These are phyloP conservation scores for Cololabis saira DNA, from an alignment of 2,113 vertebrate genomes.

Conservation along the genomic window DNA sequence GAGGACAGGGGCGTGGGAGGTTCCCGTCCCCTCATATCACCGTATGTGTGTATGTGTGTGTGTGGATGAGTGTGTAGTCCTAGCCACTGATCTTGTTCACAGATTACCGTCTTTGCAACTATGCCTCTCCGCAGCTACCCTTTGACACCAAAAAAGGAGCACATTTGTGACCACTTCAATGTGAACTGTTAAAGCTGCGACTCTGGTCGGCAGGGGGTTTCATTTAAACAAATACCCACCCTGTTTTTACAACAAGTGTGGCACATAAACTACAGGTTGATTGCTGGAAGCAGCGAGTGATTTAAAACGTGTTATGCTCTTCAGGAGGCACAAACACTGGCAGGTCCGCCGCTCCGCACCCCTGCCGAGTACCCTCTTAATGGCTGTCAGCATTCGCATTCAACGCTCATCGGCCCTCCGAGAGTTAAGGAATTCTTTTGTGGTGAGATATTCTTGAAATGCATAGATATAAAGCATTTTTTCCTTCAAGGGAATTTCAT, in stretches of 20 bases:
- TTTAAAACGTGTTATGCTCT: conserved; percentile 9
- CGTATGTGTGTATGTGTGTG: conserved; percentile 26
- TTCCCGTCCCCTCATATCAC: conserved; percentile 41
- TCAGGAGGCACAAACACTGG: too few relatives aligned
- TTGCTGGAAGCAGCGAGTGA: conserved; percentile 19
- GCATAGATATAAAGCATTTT: conserved; percentile 11
- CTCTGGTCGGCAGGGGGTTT: conserved; percentile 11
- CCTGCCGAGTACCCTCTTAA: too few relatives aligned
- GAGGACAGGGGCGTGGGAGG: conserved; percentile 57
- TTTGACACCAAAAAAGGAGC: conserved; percentile 53
- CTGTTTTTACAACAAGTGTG: neutral
- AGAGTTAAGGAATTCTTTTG: neutral
- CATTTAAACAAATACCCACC: conserved; percentile 4
- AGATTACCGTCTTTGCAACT: conserved; percentile 53
- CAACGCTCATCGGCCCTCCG: neutral
- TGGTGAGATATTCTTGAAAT: conserved; percentile 7
- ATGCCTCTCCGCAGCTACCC: conserved; percentile 54
- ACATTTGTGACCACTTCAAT: conserved; percentile 1
- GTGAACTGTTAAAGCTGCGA: conserved; percentile 17
- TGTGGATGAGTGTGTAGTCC: conserved; percentile 10
- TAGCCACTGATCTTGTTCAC: conserved; percentile 55
- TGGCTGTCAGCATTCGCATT: too few relatives aligned
- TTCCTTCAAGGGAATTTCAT: conserved; percentile 15
- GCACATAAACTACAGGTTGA: conserved; percentile 15
- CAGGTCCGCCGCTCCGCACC: too few relatives aligned